Percentiles rank a stretch among this genome's conserved stretches.
phyloP scores from a whole-genome alignment of 2,888 invertebrate genomes.

The Creontiades dilutus region DNA sequence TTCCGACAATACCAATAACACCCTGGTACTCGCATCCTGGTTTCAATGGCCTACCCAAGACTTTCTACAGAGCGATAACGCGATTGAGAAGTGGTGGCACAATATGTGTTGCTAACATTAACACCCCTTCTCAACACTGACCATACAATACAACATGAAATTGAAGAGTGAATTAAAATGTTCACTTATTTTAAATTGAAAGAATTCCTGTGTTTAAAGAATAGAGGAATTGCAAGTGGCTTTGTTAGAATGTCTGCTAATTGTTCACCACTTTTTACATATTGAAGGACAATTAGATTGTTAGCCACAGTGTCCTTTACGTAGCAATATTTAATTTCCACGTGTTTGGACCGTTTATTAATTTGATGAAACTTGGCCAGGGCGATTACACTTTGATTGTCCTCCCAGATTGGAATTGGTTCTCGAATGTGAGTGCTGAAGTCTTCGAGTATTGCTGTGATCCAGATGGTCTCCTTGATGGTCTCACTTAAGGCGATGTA shows the following conservation, averaged over 20 bases:
- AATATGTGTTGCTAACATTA: too few relatives aligned
- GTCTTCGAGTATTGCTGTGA: slow-evolving; percentile 75
- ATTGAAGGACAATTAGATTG: slow-evolving; percentile 51
- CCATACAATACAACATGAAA: too few relatives aligned
- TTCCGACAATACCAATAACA: too few relatives aligned
- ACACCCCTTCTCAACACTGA: too few relatives aligned
- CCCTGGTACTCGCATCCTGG: too few relatives aligned
- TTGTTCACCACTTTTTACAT: slow-evolving; percentile 71
- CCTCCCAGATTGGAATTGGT: slow-evolving; percentile 73
- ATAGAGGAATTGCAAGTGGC: slow-evolving; percentile 71
- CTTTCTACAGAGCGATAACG: too few relatives aligned
- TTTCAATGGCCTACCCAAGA: too few relatives aligned
- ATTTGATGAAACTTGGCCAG: slow-evolving; percentile 76
- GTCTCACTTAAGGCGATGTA: slow-evolving; percentile 76
- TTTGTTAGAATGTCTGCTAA: slow-evolving; percentile 76
- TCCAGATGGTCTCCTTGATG: slow-evolving; percentile 76
- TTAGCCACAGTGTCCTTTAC: slow-evolving; percentile 69
- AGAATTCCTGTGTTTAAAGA: background rate
- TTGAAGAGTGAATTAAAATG: too few relatives aligned
- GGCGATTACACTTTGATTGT: slow-evolving; percentile 76
- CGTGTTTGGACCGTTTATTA: slow-evolving; percentile 76
- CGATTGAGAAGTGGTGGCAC: too few relatives aligned
- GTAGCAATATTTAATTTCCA: slow-evolving; percentile 75
- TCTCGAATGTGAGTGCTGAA: slow-evolving; percentile 71
- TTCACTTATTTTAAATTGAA: background rate